Evolutionary conservation across 2,113 vertebrate species (phyloP).

Genomic region (Corythornis madagascariensis): DNA sequence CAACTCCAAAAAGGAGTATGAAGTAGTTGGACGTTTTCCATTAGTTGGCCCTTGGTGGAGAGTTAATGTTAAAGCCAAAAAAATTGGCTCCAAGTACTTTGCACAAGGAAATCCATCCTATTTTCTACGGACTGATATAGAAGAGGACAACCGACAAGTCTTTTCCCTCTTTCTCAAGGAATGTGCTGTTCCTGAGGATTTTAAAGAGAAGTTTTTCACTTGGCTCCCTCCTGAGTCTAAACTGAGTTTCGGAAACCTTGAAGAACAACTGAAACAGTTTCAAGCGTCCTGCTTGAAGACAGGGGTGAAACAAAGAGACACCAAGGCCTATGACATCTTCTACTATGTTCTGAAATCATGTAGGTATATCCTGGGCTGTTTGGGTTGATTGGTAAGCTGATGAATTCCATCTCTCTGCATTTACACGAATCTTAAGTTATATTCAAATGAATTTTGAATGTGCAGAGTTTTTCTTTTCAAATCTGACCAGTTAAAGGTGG

Average conservation of each 20-base stretch:
- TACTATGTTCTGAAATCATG: constrained; percentile 13
- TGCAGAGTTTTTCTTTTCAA: background rate
- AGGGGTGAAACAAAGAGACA: background rate
- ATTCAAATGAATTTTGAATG: background rate
- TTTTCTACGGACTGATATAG: constrained; percentile 70
- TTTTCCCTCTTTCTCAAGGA: constrained; percentile 78
- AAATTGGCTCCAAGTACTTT: constrained; percentile 9
- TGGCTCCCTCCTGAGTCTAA: constrained; percentile 59
- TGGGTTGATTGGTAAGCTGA: background rate
- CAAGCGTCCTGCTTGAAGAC: background rate
- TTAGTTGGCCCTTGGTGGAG: constrained; percentile 82
- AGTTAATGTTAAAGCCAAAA: constrained; percentile 69
- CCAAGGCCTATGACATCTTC: background rate
- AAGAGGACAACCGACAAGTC: constrained; percentile 40
- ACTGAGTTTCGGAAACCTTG: constrained; percentile 70
- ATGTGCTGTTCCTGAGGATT: background rate
- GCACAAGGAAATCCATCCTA: constrained; percentile 76
- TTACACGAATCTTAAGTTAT: background rate
- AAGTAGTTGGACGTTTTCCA: constrained; percentile 77
- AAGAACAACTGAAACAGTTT: constrained; percentile 54
- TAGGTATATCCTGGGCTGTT: constrained; percentile 58
- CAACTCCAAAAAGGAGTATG: background rate
- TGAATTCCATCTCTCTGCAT: background rate
- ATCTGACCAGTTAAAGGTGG: background rate
- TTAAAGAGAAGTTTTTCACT: constrained; percentile 54